Base-by-base conservation (phyloP, 2,113 vertebrate genomes). In the Ophthalmolycus amberensis region DNA sequence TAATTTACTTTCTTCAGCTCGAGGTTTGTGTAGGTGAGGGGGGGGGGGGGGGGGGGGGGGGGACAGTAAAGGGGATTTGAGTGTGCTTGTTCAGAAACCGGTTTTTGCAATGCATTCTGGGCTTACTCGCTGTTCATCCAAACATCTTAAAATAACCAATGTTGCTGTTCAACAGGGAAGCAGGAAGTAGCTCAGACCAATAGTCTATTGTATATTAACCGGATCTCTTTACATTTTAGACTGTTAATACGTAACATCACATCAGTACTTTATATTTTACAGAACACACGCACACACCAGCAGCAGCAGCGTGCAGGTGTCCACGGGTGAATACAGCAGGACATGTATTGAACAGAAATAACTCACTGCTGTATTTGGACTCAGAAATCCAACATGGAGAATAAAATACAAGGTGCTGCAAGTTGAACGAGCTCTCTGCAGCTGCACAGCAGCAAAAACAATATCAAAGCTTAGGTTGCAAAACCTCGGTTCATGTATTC, bases 11-110 rank as follows among this genome's bases (percentile, higher is more conserved):
- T 29, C 50, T 60, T 68, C 50, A 50, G 70, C 63, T 11, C 60
- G 79, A 50, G 79, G 38, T 32, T 54, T 75, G 79, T 67, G 79
- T 74, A 60, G 71, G 63, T 58, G 69, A 65, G 56, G 25, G 52
- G 9, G 25, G 32, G 38, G 42, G 38, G 38, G 34, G 14, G n/a
- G n/a, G n/a, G n/a, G n/a, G n/a, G n/a, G n/a, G n/a, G n/a, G n/a
- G n/a, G n/a, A n/a, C n/a, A n/a, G n/a, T n/a, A n/a, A n/a, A n/a
- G n/a, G n/a, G n/a, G n/a, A 48, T 67, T 27, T 1, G 8, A 56
- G 50, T 46, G 64, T 65, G 48, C 48, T 65, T 37, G 34, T 58
- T 79, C 18, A 63, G 14, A 40, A 52, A 72, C 10, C 1, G 5
- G 46, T 6, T n/a, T 15, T 11, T 34, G 68, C 59, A n/a, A 9